phyloP scores from a whole-genome alignment of 2,888 invertebrate species.

The Drosophila leonis region DNA sequence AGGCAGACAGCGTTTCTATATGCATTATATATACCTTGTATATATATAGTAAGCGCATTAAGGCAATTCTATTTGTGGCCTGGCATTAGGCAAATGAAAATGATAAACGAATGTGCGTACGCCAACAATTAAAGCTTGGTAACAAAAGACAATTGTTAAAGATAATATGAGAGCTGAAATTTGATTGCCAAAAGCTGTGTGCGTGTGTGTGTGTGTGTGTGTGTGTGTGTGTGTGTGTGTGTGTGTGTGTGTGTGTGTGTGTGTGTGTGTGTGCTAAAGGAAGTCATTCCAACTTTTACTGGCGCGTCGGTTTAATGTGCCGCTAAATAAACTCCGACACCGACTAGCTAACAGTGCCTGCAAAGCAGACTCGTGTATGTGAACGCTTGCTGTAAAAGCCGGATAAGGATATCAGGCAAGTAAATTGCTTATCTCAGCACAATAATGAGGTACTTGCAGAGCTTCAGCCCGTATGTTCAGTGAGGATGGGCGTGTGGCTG shows the following conservation, averaged over 20 bases:
- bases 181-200: constrained; percentile 26
- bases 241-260: constrained; percentile 1
- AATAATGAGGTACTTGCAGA: constrained; percentile 65
- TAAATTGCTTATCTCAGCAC: constrained; percentile 74
- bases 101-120: constrained; percentile 34
- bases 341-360: constrained; percentile 35
- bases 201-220: constrained; percentile 1
- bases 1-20: not conserved
- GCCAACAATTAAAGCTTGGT: constrained; percentile 46
- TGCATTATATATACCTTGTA: too few relatives aligned
- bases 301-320: constrained; percentile 54
- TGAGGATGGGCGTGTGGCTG: not conserved
- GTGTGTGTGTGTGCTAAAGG: constrained; percentile 16
- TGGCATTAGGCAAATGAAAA: constrained; percentile 40
- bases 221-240: constrained; percentile 5
- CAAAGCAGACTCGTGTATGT: constrained; percentile 6
- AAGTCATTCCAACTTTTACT: constrained; percentile 67
- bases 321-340: constrained; percentile 56
- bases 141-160: constrained; percentile 31
- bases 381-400: constrained; percentile 33
- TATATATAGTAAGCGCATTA: not conserved
- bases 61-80: constrained; percentile 21
- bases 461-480: constrained; percentile 14
- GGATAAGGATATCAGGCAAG: constrained; percentile 72
- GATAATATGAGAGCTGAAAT: constrained; percentile 30